Conservation (phyloP, 2,888 invertebrate species). For the Pyrgus malvae region DNA sequence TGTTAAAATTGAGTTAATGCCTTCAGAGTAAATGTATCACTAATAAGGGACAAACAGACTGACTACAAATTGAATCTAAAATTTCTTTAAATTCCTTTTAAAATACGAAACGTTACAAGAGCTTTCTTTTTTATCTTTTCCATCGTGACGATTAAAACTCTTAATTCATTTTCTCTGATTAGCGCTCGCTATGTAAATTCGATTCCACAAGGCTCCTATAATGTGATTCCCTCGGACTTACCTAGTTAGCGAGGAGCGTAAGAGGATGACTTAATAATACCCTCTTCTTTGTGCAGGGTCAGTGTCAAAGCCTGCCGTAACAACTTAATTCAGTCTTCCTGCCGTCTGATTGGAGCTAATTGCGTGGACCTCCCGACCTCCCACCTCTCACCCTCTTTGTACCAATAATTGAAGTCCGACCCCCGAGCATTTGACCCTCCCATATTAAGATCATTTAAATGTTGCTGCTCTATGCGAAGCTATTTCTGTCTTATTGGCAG, state of each 20-base stretch:
- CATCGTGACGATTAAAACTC: conserved; percentile 6
- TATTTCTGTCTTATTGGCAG: conserved; percentile 1
- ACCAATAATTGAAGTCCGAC: conserved; percentile 51
- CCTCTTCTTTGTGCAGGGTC: conserved; percentile 33
- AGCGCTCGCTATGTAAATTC: conserved; percentile 23
- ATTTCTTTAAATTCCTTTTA: no score
- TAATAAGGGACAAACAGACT: no score
- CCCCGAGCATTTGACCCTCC: conserved; percentile 43
- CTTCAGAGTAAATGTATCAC: no score
- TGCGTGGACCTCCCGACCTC: conserved; percentile 46
- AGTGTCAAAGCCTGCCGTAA: conserved; percentile 44
- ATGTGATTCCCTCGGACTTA: conserved; percentile 25
- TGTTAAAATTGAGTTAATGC: no score
- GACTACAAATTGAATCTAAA: neutral
- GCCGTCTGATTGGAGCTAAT: conserved; percentile 66
- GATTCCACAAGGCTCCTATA: conserved; percentile 15
- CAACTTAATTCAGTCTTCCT: conserved; percentile 62
- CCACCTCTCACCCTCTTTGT: conserved; percentile 49
- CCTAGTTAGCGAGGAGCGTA: conserved; percentile 23
- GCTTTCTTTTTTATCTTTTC: no score
- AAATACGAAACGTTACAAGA: no score
- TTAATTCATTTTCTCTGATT: conserved; percentile 16
- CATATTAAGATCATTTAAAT: conserved; percentile 20
- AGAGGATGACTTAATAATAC: conserved; percentile 28
- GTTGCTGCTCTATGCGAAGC: conserved; percentile 5